Conservation (phyloP, 1,140 invertebrate species). For the Latrodectus geometricus region DNA sequence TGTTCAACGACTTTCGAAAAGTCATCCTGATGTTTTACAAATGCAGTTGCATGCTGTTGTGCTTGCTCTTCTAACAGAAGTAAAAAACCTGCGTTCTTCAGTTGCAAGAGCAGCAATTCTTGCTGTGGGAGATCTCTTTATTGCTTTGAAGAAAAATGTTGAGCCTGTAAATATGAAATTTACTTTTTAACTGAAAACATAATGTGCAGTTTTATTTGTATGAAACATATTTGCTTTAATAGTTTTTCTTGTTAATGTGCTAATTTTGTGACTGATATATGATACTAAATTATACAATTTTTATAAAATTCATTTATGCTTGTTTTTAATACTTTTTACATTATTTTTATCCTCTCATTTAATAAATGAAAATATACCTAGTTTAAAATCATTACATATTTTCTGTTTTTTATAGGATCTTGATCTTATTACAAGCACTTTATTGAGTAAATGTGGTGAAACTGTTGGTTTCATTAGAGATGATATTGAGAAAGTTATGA, state of each 20-base stretch:
- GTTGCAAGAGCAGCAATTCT: constrained; percentile 87
- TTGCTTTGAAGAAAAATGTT: constrained; percentile 76
- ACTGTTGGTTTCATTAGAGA: constrained; percentile 91
- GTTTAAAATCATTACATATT: background rate
- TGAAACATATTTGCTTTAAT: no score
- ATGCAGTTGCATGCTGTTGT: constrained; percentile 76
- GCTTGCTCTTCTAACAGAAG: constrained; percentile 80
- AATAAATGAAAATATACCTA: no score
- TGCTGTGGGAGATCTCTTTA: constrained; percentile 82
- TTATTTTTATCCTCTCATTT: no score
- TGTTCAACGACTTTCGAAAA: constrained; percentile 78
- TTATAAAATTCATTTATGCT: no score
- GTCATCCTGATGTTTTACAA: constrained; percentile 77
- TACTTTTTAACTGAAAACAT: background rate
- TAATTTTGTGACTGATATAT: no score
- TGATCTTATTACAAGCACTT: constrained; percentile 82
- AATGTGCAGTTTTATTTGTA: no score
- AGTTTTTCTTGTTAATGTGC: no score
- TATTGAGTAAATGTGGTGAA: constrained; percentile 89
- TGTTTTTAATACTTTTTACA: no score
- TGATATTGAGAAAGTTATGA: constrained; percentile 85
- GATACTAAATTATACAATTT: no score
- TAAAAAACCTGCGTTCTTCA: constrained; percentile 86
- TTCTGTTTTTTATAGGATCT: constrained; percentile 75
- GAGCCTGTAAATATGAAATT: constrained; percentile 76